Evolutionary conservation across 2,797 vertebrate genomes (phyloP).

Genomic region (Cossypha polioptera): DNA sequence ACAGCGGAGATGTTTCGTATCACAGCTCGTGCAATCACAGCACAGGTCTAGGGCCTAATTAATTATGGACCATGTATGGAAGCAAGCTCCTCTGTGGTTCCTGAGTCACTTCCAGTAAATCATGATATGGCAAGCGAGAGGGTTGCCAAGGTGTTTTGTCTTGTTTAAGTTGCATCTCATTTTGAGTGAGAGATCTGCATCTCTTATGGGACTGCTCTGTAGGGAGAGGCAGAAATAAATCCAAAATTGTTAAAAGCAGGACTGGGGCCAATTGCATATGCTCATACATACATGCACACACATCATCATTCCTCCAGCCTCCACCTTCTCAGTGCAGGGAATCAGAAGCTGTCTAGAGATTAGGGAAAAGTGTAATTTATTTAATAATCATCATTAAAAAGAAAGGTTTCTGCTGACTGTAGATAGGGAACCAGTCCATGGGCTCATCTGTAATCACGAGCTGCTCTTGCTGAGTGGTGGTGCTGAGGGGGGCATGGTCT

Average conservation of each 20-base stretch:
- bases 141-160: conserved; percentile 61
- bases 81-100: conserved; percentile 34
- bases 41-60: conserved; percentile 32
- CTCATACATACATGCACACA: fast-evolving
- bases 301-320: neutral
- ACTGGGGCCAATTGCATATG: neutral
- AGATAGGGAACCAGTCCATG: neutral
- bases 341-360: conserved; percentile 18
- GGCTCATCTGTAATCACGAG: conserved; percentile 19
- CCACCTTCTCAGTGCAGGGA: neutral
- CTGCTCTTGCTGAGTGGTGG: neutral
- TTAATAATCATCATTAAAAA: conserved; percentile 44
- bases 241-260: neutral
- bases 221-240: conserved; percentile 47
- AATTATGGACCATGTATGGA: conserved; percentile 44
- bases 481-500: neutral
- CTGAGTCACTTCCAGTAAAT: conserved; percentile 62
- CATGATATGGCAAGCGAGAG: conserved; percentile 6
- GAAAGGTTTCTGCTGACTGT: conserved; percentile 32
- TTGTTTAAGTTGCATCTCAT: conserved; percentile 57
- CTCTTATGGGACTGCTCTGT: conserved; percentile 24
- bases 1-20: neutral
- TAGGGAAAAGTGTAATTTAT: conserved; percentile 44
- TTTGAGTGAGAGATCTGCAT: conserved; percentile 46
- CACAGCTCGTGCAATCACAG: neutral